phyloP scores from a whole-genome alignment of 2,888 invertebrate genomes.

The Uloborus plumipes region DNA sequence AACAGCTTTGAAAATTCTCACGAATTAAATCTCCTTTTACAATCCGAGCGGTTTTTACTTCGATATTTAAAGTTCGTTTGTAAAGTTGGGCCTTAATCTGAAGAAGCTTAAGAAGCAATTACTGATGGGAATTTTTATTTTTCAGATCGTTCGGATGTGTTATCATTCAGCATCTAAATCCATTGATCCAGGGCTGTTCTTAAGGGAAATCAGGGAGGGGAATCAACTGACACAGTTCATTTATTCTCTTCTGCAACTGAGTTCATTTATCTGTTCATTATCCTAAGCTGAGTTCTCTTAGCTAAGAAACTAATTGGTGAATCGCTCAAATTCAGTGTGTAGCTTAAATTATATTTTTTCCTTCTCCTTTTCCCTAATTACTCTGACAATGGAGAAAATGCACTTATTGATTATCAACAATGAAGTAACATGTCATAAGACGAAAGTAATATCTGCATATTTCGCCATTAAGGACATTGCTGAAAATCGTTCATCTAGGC shows the following conservation, averaged over 20 bases:
- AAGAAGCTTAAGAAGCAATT: conserved; percentile 61
- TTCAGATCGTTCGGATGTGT: conserved; percentile 46
- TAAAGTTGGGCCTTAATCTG: conserved; percentile 57
- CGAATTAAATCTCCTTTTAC: conserved; percentile 54
- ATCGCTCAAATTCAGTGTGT: conserved; percentile 52
- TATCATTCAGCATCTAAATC: conserved; percentile 64
- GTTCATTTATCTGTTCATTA: conserved; percentile 64
- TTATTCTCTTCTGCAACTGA: conserved; percentile 56
- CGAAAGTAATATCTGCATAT: conserved; percentile 1
- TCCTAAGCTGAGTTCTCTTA: conserved; percentile 58
- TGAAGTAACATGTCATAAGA: conserved; percentile 22
- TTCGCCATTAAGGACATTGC: background rate
- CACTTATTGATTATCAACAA: conserved; percentile 45
- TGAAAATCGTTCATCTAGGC: too few species aligned
- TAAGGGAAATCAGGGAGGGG: conserved; percentile 61
- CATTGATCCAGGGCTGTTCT: conserved; percentile 58
- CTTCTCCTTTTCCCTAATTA: conserved; percentile 41
- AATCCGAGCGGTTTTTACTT: conserved; percentile 45
- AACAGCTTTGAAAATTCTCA: conserved; percentile 47
- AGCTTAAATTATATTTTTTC: conserved; percentile 24
- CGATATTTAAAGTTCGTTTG: conserved; percentile 34
- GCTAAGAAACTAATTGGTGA: conserved; percentile 61
- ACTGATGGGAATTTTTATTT: conserved; percentile 59
- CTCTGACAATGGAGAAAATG: conserved; percentile 43
- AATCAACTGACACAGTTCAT: conserved; percentile 63